Evolutionary conservation across 2,888 invertebrate species (phyloP).

Genomic region (Suillia variegata): DNA sequence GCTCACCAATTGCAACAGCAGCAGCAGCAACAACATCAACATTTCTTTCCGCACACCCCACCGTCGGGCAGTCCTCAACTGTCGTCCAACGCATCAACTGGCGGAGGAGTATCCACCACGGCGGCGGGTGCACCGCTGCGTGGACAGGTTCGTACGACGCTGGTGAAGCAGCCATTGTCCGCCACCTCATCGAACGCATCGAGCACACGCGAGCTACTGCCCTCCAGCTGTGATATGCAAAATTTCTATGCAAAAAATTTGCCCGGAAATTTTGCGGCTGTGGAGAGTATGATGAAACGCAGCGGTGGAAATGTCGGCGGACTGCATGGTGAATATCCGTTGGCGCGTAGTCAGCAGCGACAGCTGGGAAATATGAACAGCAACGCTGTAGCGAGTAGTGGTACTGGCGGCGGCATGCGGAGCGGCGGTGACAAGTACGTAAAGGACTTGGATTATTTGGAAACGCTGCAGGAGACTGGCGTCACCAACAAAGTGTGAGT

Average conservation of each 20-base stretch:
- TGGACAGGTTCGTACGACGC: conserved; percentile 34
- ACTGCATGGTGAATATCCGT: conserved; percentile 9
- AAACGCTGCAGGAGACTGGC: conserved; percentile 57
- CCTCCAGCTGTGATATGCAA: conserved; percentile 53
- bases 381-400: conserved; percentile 28
- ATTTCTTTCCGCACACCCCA: conserved; percentile 36
- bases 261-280: conserved; percentile 25
- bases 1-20: conserved; percentile 35
- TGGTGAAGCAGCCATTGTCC: conserved; percentile 37
- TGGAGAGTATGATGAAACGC: conserved; percentile 29
- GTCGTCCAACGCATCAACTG: conserved; percentile 34
- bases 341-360: conserved; percentile 16
- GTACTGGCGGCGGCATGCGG: conserved; percentile 23
- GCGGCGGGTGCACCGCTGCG: conserved; percentile 30
- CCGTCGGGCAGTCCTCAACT: conserved; percentile 36
- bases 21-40: conserved; percentile 39
- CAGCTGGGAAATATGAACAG: conserved; percentile 21
- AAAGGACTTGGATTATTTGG: conserved; percentile 56
- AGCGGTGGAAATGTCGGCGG: conserved; percentile 30
- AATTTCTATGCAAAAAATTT: conserved; percentile 42
- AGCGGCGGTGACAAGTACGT: conserved; percentile 49
- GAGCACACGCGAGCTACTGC: conserved; percentile 18
- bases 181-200: conserved; percentile 30
- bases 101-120: conserved; percentile 13
- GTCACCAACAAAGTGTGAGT: conserved; percentile 60